Evolutionary conservation across 2,113 vertebrate genomes (phyloP), one percentile per base, ranked within the genome.

Genomic region (Poecile atricapillus): DNA sequence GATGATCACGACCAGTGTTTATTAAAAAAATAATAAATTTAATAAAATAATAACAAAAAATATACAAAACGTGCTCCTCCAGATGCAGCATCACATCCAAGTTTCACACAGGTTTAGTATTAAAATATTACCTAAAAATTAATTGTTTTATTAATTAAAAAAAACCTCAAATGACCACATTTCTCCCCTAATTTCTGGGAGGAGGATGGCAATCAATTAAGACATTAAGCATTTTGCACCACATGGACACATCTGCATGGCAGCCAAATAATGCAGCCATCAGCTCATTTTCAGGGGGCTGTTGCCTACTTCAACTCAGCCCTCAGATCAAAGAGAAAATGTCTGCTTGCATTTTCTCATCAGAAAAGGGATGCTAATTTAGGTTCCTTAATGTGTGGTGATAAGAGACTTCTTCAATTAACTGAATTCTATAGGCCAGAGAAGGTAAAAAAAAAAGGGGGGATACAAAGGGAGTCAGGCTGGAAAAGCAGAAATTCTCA

Each of bases 371-470:
- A 99, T 99, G 99, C 99, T 99, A 99, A 99, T 99, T 99, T 97
- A 96, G 97, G 97, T 98, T 97, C 98, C 98, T 99, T 99, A 98
- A 99, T 99, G 98, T 99, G 98, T 97, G 97, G 98, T 96, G 95
- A 98, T 98, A 98, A 99, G 98, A 99, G 99, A 99, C 99, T 98
- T 98, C 98, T 99, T 99, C 99, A 99, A 99, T 99, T 99, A 99
- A 99, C 99, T 97, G 98, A 98, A 99, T 99, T 99, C 99, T 99
- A 99, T 99, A 98, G 98, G 97, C 95, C 93, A 97, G 95, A 77
- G 97, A 98, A 98, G 98, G 98, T 78, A 90, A 89, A 87, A 83
- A 93, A 98, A 77, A 46, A 87, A 97, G 97, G 97, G 97, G 97
- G 98, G 96, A 98, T 96, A 98, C 98, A 99, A 98, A 98, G 98